Conservation (phyloP, 2,113 vertebrate species). For the Anguilla japonica region DNA sequence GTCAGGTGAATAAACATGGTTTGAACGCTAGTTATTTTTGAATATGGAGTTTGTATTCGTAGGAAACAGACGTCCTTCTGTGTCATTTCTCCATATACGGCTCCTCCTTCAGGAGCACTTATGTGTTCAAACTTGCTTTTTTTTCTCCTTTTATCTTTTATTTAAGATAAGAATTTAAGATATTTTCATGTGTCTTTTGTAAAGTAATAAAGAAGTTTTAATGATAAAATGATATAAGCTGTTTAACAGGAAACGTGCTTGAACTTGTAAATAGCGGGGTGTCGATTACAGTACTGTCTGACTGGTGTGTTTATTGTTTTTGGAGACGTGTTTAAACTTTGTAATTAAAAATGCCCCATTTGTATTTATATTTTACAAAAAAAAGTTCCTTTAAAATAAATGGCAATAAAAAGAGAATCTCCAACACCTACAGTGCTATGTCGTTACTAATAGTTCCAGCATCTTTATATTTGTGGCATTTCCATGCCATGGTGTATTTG, state of each 20-base stretch:
- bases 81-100: conserved; percentile 45
- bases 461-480: neutral
- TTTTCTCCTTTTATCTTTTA: conserved; percentile 79
- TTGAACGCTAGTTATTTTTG: conserved; percentile 81
- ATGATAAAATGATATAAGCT: conserved; percentile 83
- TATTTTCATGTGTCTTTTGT: conserved; percentile 91
- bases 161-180: conserved; percentile 91
- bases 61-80: conserved; percentile 64
- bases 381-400: conserved; percentile 87
- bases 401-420: conserved; percentile 84
- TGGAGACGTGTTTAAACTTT: conserved; percentile 96
- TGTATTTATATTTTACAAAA: conserved; percentile 99
- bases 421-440: conserved; percentile 22
- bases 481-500: neutral
- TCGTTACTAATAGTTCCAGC: neutral
- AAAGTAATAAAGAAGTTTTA: conserved; percentile 82
- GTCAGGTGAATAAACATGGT: conserved; percentile 78
- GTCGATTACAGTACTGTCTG: conserved; percentile 79
- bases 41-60: conserved; percentile 77
- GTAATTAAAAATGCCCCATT: conserved; percentile 97
- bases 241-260: conserved; percentile 79
- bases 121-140: conserved; percentile 77
- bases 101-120: conserved; percentile 81
- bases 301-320: conserved; percentile 88
- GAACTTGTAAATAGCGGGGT: conserved; percentile 91